Evolutionary conservation across 2,113 vertebrate genomes (phyloP), one percentile per base, ranked within the genome.

Genomic region (Zosterops hypoxanthus): DNA sequence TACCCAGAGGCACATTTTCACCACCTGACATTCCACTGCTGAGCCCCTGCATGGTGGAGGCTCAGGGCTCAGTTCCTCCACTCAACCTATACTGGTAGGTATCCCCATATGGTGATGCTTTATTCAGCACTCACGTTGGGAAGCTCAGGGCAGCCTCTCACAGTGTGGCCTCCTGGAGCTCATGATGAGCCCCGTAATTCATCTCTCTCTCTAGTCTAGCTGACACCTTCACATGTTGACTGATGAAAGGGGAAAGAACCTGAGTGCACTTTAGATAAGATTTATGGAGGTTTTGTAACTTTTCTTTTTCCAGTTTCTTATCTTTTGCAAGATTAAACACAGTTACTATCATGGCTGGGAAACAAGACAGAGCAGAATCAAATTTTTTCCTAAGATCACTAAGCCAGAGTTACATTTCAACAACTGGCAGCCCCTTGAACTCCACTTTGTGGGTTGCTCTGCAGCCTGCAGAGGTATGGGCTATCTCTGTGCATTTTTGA

Each of bases 291-390:
- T 78, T 92, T 88, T 65, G 34, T 47, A 39, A 24, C 13, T 31
- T 86, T 86, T 87, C 47, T n/a, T 81, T 64, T 78, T 26, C 7
- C 13, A 50, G 46, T 75, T 90, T 71, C 83, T 96, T 94, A 94
- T 95, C 81, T 97, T 92, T 88, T 64, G 57, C 39, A 88, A 94
- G 87, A 95, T 88, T 91, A 96, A 95, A 96, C 89, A 89, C 21
- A 3, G 70, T 88, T 68, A 69, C 60, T 88, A 56, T 82, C 2
- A 2, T 41, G 8, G 34, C 55, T 82, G 87, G 71, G 71, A 92
- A 95, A 90, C 60, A 94, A 86, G 87, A 81, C 85, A 97, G 93
- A 90, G 69, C 66, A 85, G 46, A 92, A 92, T 68, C 34, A 83
- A 55, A 49, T 89, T 84, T 96, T 84, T 86, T 68, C 44, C 21